phyloP scores from a whole-genome alignment of 2,113 vertebrate species.

The Daboia siamensis region DNA sequence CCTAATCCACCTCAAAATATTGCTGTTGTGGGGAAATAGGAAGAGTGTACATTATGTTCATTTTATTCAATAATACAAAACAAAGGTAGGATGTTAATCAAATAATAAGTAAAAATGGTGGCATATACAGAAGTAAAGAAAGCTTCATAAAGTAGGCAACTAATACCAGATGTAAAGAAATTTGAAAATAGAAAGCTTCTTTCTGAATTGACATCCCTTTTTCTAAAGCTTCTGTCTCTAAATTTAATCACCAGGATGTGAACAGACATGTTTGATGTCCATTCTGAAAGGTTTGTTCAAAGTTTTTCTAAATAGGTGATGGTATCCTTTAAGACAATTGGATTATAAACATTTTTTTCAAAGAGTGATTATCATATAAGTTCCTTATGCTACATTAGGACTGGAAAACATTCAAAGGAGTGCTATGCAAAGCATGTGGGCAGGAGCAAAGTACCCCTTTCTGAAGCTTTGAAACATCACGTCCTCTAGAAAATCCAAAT shows the following conservation, averaged over 20 bases:
- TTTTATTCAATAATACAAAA: neutral
- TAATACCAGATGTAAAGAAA: neutral
- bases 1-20: neutral
- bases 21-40: neutral
- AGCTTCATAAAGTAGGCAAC: neutral
- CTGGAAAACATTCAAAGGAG: neutral
- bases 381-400: neutral
- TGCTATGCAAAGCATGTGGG: neutral
- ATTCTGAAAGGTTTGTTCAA: neutral
- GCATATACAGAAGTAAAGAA: neutral
- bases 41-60: neutral
- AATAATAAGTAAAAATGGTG: neutral
- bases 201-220: neutral
- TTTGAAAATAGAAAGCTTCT: neutral
- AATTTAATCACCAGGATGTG: slow-evolving; percentile 4
- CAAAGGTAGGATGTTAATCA: neutral
- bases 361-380: neutral
- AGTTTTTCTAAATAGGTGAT: neutral
- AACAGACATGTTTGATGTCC: neutral
- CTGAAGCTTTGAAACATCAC: neutral
- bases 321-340: neutral
- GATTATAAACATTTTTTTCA: neutral
- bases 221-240: neutral
- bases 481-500: neutral
- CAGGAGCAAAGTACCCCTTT: neutral